phyloP scores from a whole-genome alignment of 2,113 vertebrate species.

The Canis aureus region DNA sequence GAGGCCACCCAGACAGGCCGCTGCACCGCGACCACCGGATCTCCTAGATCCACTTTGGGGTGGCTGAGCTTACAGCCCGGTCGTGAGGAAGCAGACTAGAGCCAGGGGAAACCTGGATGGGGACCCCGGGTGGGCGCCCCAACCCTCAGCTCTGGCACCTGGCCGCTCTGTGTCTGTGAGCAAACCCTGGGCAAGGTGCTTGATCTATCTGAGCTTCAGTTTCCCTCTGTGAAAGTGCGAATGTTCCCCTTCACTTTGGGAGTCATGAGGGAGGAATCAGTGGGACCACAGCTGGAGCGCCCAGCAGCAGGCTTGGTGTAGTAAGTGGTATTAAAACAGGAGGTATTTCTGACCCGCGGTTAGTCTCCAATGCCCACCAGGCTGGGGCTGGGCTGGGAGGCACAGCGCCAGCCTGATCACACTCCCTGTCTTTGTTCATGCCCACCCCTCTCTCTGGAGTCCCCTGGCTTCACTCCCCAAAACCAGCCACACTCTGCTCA shows the following conservation, averaged over 20 bases:
- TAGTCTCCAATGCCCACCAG: accelerated
- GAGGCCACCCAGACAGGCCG: too few relatives aligned
- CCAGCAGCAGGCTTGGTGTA: accelerated
- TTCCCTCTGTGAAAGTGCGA: neutral
- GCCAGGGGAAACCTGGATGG: accelerated
- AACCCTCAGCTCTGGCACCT: neutral
- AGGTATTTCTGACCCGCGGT: accelerated
- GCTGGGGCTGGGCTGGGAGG: neutral
- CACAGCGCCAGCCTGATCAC: accelerated
- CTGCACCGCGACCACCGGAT: accelerated
- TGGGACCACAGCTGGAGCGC: neutral
- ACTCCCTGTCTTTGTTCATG: neutral
- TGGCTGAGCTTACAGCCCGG: neutral
- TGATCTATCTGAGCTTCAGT: neutral
- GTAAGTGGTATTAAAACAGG: neutral
- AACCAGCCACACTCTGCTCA: neutral
- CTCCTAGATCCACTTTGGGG: accelerated
- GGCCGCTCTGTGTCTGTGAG: accelerated
- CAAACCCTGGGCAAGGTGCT: neutral
- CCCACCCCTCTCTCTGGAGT: neutral
- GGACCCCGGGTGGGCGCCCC: neutral
- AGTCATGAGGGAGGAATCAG: neutral
- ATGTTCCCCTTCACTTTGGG: accelerated
- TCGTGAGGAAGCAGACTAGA: neutral
- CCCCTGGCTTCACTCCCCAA: neutral